Conservation (phyloP, 2,888 invertebrate genomes). For the Cosmia trapezina region DNA sequence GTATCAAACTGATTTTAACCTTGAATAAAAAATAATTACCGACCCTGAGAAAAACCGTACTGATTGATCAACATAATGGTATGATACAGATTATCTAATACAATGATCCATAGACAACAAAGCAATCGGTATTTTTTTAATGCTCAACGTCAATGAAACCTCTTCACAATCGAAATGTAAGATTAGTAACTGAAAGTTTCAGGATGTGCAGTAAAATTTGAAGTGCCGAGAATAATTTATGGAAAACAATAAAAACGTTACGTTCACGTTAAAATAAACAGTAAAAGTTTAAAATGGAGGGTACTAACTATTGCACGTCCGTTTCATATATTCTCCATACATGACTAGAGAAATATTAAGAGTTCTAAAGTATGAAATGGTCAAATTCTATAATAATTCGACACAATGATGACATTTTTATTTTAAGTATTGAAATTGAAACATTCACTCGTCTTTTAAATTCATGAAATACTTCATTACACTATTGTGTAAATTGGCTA, state of each 20-base stretch:
- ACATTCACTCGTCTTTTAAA: constrained; percentile 18
- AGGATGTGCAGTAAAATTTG: constrained; percentile 1
- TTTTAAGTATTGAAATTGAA: constrained; percentile 6
- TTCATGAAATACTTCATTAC: constrained; percentile 12
- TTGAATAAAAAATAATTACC: constrained; percentile 44
- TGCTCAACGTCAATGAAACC: not conserved
- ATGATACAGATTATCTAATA: constrained; percentile 1
- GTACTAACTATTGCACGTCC: constrained; percentile 40
- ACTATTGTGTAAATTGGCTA: constrained; percentile 32
- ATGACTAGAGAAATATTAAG: constrained; percentile 38
- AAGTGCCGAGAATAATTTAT: constrained; percentile 26
- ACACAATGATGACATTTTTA: not conserved
- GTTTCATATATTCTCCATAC: constrained; percentile 23
- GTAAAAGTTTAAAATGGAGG: constrained; percentile 34
- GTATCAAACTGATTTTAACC: constrained; percentile 47
- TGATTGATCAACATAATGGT: constrained; percentile 9
- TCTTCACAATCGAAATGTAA: constrained; percentile 20
- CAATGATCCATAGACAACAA: constrained; percentile 21
- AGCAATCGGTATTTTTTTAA: not conserved
- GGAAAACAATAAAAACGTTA: constrained; percentile 19
- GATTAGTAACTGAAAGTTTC: not conserved
- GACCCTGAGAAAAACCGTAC: constrained; percentile 32
- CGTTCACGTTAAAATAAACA: constrained; percentile 19
- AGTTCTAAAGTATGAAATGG: constrained; percentile 16
- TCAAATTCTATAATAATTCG: constrained; percentile 28